Evolutionary conservation across 1,140 invertebrate genomes (phyloP).

Genomic region (Drosophila tristis): DNA sequence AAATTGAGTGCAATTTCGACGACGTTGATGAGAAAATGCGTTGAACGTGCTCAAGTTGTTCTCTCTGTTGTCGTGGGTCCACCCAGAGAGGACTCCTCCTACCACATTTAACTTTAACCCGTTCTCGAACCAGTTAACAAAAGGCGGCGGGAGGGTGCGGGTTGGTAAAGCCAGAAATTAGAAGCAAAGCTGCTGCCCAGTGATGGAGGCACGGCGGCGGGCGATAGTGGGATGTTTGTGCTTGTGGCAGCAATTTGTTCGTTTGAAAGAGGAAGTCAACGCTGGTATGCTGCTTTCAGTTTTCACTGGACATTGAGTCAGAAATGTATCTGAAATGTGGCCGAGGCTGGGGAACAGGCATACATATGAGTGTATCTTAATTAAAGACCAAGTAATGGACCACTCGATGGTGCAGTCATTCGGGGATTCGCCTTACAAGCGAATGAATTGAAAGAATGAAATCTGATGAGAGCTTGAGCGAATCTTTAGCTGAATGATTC

Average conservation of each 20-base stretch:
- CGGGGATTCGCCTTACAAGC: too few relatives aligned
- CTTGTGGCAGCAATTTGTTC: conserved; percentile 48
- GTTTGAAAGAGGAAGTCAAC: conserved; percentile 31
- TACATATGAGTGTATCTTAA: too few relatives aligned
- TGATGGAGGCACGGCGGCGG: background rate
- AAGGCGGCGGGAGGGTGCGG: conserved; percentile 34
- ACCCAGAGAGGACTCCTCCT: conserved; percentile 6
- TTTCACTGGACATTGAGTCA: conserved; percentile 3
- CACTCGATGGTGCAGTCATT: too few relatives aligned
- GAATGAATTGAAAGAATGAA: too few relatives aligned
- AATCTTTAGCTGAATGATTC: too few relatives aligned
- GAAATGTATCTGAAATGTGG: too few relatives aligned
- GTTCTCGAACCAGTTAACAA: conserved; percentile 65
- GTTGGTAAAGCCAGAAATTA: conserved; percentile 50
- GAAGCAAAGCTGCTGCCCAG: conserved; percentile 33
- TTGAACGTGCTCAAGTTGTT: conserved; percentile 82
- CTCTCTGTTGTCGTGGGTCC: conserved; percentile 43
- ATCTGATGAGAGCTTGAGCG: too few relatives aligned
- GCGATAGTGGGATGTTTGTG: conserved; percentile 22
- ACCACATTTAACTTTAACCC: conserved; percentile 65
- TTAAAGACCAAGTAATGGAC: too few relatives aligned
- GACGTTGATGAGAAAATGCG: conserved; percentile 81
- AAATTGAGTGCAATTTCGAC: conserved; percentile 83
- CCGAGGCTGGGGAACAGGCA: too few relatives aligned
- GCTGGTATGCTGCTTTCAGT: conserved; percentile 42